Percentiles rank a stretch among this genome's conserved stretches.
These are phyloP conservation scores for Oscarella lobularis DNA, from an alignment of 37 sponge, comb jelly and placozoan genomes.

Conservation along the genomic window DNA sequence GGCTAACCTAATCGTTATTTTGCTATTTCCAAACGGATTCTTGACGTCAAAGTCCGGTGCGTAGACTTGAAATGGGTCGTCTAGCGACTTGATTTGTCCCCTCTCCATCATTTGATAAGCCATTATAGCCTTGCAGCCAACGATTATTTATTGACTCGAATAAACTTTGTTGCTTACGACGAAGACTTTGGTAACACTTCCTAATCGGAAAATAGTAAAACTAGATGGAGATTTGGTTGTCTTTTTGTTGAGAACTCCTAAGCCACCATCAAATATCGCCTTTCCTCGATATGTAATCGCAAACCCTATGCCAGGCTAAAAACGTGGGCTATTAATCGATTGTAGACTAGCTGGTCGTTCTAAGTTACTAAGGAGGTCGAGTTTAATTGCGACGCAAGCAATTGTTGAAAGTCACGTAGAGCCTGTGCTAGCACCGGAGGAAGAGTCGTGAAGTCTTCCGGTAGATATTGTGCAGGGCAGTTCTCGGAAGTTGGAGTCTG, in stretches of 20 bases:
- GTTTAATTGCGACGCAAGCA: neutral
- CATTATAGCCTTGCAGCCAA: conserved; percentile 12
- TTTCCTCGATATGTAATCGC: neutral
- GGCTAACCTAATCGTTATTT: neutral
- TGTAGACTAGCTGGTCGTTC: too few relatives aligned
- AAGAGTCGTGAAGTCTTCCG: neutral
- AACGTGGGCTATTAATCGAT: neutral
- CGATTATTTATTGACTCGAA: neutral
- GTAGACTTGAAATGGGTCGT: conserved; percentile 37
- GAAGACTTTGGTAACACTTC: neutral
- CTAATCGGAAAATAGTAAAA: neutral
- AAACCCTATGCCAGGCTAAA: neutral
- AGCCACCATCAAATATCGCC: neutral
- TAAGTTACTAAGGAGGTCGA: too few relatives aligned
- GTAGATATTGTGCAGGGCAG: neutral
- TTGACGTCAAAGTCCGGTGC: conserved; percentile 17
- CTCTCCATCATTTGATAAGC: conserved; percentile 40
- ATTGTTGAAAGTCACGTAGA: neutral
- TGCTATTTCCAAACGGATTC: neutral
- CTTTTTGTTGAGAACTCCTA: neutral
- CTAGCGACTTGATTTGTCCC: conserved; percentile 34
- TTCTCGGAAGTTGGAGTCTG: neutral
- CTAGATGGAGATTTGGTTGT: neutral
- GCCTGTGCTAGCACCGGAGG: neutral
- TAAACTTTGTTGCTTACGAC: neutral